These are phyloP conservation scores for Noctilio leporinus DNA, from an alignment of 2,113 vertebrate species.

Conservation along the genomic window DNA sequence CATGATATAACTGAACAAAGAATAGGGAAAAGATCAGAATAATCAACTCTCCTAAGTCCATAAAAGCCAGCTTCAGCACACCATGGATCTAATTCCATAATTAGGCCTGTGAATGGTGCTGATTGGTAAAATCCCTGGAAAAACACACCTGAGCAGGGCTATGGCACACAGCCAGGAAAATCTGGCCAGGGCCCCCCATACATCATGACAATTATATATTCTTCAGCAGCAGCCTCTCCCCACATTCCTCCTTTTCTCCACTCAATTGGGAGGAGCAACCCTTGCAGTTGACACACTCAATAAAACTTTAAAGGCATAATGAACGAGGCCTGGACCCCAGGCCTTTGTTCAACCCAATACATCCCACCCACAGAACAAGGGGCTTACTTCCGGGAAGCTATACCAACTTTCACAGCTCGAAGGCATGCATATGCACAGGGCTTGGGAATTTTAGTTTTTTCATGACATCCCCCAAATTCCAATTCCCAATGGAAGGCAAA, in stretches of 20 bases:
- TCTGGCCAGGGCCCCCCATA: not conserved
- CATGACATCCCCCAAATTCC: not conserved
- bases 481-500: not conserved
- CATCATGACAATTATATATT: not conserved
- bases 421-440: not conserved
- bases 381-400: not conserved
- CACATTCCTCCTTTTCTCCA: not conserved
- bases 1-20: not conserved
- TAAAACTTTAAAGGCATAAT: not conserved
- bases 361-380: not conserved
- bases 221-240: not conserved
- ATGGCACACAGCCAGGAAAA: not conserved
- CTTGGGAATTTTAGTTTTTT: not conserved
- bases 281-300: not conserved
- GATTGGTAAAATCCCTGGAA: not conserved
- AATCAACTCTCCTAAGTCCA: not conserved
- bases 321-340: not conserved
- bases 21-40: not conserved
- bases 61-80: not conserved
- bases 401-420: not conserved
- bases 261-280: not conserved
- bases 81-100: not conserved
- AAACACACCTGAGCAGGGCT: not conserved
- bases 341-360: not conserved
- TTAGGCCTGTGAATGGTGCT: not conserved